Evolutionary conservation across 2,888 invertebrate genomes (phyloP), one percentile per base, ranked within the genome.

Genomic region (Amphipyra berbera): DNA sequence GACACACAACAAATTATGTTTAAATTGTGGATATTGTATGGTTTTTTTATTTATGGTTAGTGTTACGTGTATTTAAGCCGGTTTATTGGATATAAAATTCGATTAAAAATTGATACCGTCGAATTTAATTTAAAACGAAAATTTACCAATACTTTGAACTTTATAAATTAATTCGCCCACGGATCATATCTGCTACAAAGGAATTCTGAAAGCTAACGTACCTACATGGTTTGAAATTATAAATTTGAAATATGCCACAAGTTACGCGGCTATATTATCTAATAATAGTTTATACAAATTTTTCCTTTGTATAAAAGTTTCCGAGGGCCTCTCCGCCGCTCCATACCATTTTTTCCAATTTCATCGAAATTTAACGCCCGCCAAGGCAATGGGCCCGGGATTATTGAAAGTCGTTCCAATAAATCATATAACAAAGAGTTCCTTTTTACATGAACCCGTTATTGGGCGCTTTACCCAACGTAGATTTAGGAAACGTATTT

Each of bases 391-490:
- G 73, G 78, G 58, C 68, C 73, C 65, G 61, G 75, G 78, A 79
- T 83, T 77, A 79, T 75, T 73, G 74, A 77, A 69, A 81, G 65
- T 67, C 74, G 63, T 82, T 74, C 40, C 76, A 76, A 84, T 84
- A 84, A 82, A 82, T 84, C 83, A 85, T 79, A 65, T 53, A 76
- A 79, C 73, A 82, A 85, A 79, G 73, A 83, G 75, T 76, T 72
- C 71, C 57, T 40, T 67, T 72, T 68, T 59, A 66, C 66, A 57
- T 68, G 65, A 64, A 72, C 54, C 56, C 42, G 59, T 72, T 76
- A 57, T 61, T 60, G 65, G 55, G 14, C 13, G 63, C 44, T 66
- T 76, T 57, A 45, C 56, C 62, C 30, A 42, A 52, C 45, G 14
- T 53, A 57, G 35, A 49, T 64, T 75, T 59, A 38, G 58, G 58